These are phyloP conservation scores for Leptothorax acervorum DNA, from an alignment of 2,888 invertebrate genomes.

Conservation along the genomic window DNA sequence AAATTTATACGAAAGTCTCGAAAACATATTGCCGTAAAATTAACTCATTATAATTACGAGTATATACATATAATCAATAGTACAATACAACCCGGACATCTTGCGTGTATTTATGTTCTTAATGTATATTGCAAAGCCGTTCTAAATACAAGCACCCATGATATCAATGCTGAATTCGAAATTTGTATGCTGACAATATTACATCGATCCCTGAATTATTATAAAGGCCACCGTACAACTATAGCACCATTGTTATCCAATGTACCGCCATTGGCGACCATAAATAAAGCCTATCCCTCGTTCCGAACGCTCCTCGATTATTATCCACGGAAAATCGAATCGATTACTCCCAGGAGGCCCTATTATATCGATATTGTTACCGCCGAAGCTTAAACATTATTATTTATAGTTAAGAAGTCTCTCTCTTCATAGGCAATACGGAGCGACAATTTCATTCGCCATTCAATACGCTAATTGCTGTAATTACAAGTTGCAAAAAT, in stretches of 20 bases:
- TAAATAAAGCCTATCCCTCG: slow-evolving; percentile 50
- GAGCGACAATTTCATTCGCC: slow-evolving; percentile 3
- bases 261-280: slow-evolving; percentile 22
- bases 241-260: not conserved
- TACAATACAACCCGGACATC: not conserved
- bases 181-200: slow-evolving; percentile 38
- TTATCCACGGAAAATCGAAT: slow-evolving; percentile 56
- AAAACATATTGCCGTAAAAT: not conserved
- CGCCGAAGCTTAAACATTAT: slow-evolving; percentile 46
- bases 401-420: slow-evolving; percentile 35
- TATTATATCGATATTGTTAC: slow-evolving; percentile 57
- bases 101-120: not conserved
- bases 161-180: slow-evolving; percentile 19
- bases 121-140: not conserved
- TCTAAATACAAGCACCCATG: not conserved
- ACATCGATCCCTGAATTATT: slow-evolving; percentile 33
- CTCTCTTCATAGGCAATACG: not conserved
- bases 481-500: not conserved
- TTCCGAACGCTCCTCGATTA: slow-evolving; percentile 43
- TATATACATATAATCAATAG: not conserved
- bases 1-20: not conserved
- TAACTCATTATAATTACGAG: not conserved
- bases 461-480: slow-evolving; percentile 7
- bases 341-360: slow-evolving; percentile 54
- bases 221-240: not conserved